Evolutionary conservation across 2,113 vertebrate genomes (phyloP).

Genomic region (Camelus dromedarius): DNA sequence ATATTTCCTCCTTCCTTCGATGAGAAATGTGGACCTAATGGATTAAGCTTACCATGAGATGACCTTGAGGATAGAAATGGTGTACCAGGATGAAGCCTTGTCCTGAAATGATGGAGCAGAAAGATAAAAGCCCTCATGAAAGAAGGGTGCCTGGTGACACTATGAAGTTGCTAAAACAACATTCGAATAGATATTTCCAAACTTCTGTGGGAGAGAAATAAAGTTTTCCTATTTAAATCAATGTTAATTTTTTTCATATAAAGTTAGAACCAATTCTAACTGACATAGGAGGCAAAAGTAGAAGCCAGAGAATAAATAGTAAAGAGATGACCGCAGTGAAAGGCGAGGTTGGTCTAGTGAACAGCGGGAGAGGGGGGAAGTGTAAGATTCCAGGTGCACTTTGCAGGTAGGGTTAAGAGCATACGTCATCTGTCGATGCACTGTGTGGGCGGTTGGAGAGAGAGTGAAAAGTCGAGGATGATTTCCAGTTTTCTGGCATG

Average conservation of each 20-base stretch:
- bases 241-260: slow-evolving; percentile 20
- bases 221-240: neutral
- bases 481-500: neutral
- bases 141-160: neutral
- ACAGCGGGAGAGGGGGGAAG: neutral
- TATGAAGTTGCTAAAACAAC: neutral
- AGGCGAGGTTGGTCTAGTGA: neutral
- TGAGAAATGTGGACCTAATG: neutral
- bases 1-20: neutral
- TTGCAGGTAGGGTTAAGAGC: neutral
- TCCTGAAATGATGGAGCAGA: neutral
- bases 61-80: neutral
- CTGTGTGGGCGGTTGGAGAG: neutral
- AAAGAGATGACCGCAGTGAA: neutral
- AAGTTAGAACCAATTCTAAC: neutral
- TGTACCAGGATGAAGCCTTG: neutral
- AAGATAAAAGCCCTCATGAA: neutral
- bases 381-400: neutral
- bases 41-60: neutral
- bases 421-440: neutral
- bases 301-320: neutral
- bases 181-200: neutral
- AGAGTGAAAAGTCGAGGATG: neutral
- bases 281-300: neutral
- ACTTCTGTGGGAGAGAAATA: neutral